Base-by-base conservation (phyloP, 2,888 invertebrate species). In the Amphipyra berbera region DNA sequence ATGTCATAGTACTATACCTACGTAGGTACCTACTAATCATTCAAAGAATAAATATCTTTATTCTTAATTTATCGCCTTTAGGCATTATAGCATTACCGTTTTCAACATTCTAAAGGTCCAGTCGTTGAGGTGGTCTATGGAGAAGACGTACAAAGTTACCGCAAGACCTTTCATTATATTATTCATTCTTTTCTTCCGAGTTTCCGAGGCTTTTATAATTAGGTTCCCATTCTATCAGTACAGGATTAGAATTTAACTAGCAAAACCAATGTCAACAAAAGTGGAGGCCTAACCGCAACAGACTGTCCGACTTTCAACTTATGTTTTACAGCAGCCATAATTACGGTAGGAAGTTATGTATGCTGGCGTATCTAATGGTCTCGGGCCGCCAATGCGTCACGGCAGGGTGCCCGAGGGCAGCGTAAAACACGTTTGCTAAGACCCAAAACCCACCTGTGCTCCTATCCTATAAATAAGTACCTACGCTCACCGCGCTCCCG, bases 381-480 rank as follows among this genome's bases (percentile, higher is more conserved):
- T 86, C 88, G 52, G 54, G 79, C 70, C 83, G 69, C 79, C 87
- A 73, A 89, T 90, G 81, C 86, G 79, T 90, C 89, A 88, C 81
- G 78, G 55, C 71, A 72, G 78, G 73, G 82, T 45, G 60, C 91
- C 89, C 87, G 60, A 63, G 89, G 90, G 91, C 81, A 78, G 83
- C 87, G 86, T 90, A 88, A 90, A 91, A 86, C 85, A 89, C 83
- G 81, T 74, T 75, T 59, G 66, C 88, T 85, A 87, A 88, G 82
- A 83, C 85, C 78, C 79, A 70, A 75, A 70, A 76, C 86, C 82
- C 88, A 92, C 90, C 91, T 91, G 90, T 84, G 87, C 77, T 81
- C 79, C 79, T 78, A 79, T 73, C 80, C 83, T 81, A 89, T 92
- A 91, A 90, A 91, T 91, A 90, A 89, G 82, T 84, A 82, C 82